These are phyloP conservation scores for Lasioglossum baleicum DNA, from an alignment of 1,140 invertebrate species.

Conservation along the genomic window DNA sequence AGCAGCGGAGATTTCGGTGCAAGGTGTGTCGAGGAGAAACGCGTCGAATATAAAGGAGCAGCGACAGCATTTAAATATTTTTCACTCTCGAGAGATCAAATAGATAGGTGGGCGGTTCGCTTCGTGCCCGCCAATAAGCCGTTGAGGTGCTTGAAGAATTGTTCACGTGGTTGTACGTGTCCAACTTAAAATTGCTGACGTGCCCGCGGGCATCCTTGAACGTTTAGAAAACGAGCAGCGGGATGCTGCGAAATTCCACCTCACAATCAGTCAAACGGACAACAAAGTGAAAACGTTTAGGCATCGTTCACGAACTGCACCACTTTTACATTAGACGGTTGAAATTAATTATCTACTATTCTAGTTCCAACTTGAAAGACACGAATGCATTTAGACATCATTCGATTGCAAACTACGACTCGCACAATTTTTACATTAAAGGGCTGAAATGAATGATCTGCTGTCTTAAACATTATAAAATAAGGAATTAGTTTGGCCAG, in stretches of 20 bases:
- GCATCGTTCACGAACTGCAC: no score
- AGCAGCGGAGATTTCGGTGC: no score
- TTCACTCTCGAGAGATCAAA: conserved; percentile 73
- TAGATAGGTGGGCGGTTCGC: conserved; percentile 71
- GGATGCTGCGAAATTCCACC: not conserved
- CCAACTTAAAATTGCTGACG: conserved; percentile 55
- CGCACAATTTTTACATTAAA: no score
- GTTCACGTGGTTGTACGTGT: conserved; percentile 62
- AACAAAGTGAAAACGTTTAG: not conserved
- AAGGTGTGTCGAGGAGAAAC: conserved; percentile 1
- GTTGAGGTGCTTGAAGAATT: conserved; percentile 41
- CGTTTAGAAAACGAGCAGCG: not conserved
- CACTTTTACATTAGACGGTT: no score
- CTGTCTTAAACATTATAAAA: no score
- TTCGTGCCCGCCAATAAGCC: conserved; percentile 78
- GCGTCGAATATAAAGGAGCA: conserved; percentile 37
- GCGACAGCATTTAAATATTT: conserved; percentile 76
- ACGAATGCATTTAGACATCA: no score
- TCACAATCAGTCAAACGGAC: not conserved
- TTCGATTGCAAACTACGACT: no score
- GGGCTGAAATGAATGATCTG: no score
- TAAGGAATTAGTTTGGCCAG: no score
- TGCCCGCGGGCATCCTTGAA: conserved; percentile 31
- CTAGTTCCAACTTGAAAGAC: no score
- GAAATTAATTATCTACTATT: no score